phyloP scores from a whole-genome alignment of 2,888 invertebrate genomes.

The Sphaerophoria taeniata region DNA sequence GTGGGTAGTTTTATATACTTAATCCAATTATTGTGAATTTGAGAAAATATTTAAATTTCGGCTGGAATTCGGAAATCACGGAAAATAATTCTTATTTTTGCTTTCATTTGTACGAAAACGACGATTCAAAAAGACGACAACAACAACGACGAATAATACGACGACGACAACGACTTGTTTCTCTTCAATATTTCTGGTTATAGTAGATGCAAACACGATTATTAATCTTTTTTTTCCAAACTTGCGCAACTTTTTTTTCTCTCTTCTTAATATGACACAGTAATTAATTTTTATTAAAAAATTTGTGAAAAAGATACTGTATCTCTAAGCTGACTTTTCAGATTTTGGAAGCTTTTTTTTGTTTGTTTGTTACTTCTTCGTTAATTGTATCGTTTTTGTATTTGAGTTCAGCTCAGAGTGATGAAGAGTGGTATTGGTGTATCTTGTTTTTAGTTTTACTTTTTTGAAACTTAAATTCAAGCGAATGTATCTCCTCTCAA shows the following conservation, averaged over 20 bases:
- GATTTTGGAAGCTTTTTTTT: conserved; percentile 51
- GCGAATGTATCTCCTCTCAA: conserved; percentile 75
- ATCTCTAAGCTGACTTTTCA: conserved; percentile 58
- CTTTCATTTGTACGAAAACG: conserved; percentile 47
- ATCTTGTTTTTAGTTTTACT: conserved; percentile 16
- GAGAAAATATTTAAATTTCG: neutral
- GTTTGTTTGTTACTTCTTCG: conserved; percentile 38
- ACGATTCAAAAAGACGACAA: neutral
- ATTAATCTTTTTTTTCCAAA: conserved; percentile 42
- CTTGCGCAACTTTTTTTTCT: conserved; percentile 68
- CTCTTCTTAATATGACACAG: conserved; percentile 63
- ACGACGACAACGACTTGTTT: conserved; percentile 28
- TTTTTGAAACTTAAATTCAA: neutral
- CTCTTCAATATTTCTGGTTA: conserved; percentile 26
- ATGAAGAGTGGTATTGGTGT: conserved; percentile 37
- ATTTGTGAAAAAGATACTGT: conserved; percentile 36
- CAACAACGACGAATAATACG: too few species aligned
- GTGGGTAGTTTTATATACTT: neutral
- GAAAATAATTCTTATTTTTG: conserved; percentile 39
- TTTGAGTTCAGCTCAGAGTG: conserved; percentile 64
- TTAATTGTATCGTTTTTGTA: conserved; percentile 47
- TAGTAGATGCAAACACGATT: conserved; percentile 41
- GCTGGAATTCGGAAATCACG: neutral
- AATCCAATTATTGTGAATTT: conserved; percentile 60
- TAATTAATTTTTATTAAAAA: conserved; percentile 70